Base-by-base conservation (phyloP, 2,797 vertebrate species). In the Prionace glauca region DNA sequence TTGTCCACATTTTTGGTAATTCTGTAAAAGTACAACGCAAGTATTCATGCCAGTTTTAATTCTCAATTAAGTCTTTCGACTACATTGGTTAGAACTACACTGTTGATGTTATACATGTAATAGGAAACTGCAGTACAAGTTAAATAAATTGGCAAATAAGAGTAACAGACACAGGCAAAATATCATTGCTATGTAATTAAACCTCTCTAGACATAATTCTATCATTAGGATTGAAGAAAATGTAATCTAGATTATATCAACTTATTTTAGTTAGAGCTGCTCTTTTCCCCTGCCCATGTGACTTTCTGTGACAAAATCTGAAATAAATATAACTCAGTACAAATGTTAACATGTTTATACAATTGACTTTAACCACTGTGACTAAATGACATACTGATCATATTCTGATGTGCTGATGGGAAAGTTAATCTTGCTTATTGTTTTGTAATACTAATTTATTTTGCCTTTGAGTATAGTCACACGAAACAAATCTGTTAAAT, bases 1-100 rank as follows among this genome's bases (percentile, higher is more conserved):
- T 69, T 92, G 90, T 69, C 88, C n/a, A 22, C 67, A 9, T 41
- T 92, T 11, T 92, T 92, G 62, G 81, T 79, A 79, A 79, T 36
- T 79, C n/a, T 16, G n/a, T 79, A 79, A 79, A 79, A n/a, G 32
- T 12, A 79, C 16, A 12, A 79, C 32, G 65, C 20, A 69, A 69
- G n/a, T 36, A 92, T 92, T 69, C 62, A 69, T 67, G 90, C 67
- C 90, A 41, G n/a, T 69, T 92, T 69, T 92, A 92, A 69, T 69
- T 41, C 9, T 69, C 3, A 20, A 24, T 1, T 41, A n/a, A 20
- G 20, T 92, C n/a, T 92, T 92, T 91, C 7, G 88, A 65, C n/a
- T 67, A 36, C 60, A 22, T 91, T 91, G 88, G n/a, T 67, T 91
- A 67, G 16, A 91, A 67, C 60, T 67, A 65, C 56, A 65, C 22